These are phyloP conservation scores for Anas capensis DNA, from an alignment of 2,797 vertebrate genomes.

Conservation along the genomic window DNA sequence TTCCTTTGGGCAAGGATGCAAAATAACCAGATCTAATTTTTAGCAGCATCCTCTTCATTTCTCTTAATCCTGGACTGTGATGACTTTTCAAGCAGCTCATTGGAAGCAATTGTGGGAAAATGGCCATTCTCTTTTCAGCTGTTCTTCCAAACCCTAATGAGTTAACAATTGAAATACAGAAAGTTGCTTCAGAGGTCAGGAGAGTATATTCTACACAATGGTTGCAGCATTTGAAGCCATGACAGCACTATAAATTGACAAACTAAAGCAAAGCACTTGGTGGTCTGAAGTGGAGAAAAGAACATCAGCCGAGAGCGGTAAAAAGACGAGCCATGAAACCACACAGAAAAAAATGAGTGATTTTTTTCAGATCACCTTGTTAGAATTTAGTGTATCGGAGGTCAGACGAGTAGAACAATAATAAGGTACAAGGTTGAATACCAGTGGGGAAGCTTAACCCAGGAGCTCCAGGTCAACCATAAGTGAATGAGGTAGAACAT, in stretches of 20 bases:
- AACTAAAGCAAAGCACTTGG: conserved; percentile 83
- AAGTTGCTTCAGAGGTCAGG: conserved; percentile 83
- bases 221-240: conserved; percentile 88
- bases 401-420: conserved; percentile 76
- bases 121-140: conserved; percentile 80
- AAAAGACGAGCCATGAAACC: conserved; percentile 75
- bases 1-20: conserved; percentile 14
- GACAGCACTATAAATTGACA: conserved; percentile 91
- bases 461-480: conserved; percentile 77
- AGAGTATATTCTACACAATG: conserved; percentile 85
- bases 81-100: conserved; percentile 56
- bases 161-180: conserved; percentile 88
- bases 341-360: conserved; percentile 66
- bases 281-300: conserved; percentile 83
- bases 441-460: conserved; percentile 79
- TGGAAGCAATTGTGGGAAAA: conserved; percentile 87
- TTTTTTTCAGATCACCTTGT: conserved; percentile 79
- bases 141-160: conserved; percentile 81
- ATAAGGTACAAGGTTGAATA: conserved; percentile 77
- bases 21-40: conserved; percentile 28
- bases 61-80: conserved; percentile 52
- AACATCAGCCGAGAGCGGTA: conserved; percentile 75
- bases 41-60: conserved; percentile 59
- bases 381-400: conserved; percentile 75
- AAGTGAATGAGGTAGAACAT: conserved; percentile 76